These are phyloP conservation scores for Cybosia mesomella DNA, from an alignment of 2,888 invertebrate genomes.

Conservation along the genomic window DNA sequence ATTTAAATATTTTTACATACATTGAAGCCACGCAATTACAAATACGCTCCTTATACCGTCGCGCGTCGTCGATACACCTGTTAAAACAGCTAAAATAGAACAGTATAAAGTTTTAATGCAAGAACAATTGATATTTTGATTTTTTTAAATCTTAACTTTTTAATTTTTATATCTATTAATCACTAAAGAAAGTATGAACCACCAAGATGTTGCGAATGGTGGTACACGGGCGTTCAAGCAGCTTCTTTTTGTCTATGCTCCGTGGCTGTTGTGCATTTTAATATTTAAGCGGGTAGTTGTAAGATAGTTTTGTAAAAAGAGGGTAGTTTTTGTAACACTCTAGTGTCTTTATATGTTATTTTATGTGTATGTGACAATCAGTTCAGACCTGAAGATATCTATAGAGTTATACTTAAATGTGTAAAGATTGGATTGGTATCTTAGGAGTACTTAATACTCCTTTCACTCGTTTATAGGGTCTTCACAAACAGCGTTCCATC, in stretches of 20 bases:
- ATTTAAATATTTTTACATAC: no score
- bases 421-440: background rate
- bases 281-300: conserved; percentile 33
- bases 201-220: background rate
- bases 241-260: background rate
- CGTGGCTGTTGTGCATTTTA: background rate
- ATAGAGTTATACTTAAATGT: background rate
- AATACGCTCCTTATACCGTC: no score
- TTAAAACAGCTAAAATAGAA: no score
- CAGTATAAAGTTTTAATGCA: no score
- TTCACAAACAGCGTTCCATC: no score
- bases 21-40: no score
- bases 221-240: background rate
- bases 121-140: no score
- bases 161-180: background rate
- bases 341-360: conserved; percentile 37
- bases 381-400: conserved; percentile 11
- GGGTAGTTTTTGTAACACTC: conserved; percentile 52
- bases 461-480: no score
- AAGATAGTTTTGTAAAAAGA: conserved; percentile 52
- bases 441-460: conserved; percentile 21
- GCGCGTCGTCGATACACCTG: no score
- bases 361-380: conserved; percentile 31
- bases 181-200: background rate
- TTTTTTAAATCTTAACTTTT: no score